Evolutionary conservation across 2,113 vertebrate species (phyloP).

Genomic region (Barnardius zonarius): DNA sequence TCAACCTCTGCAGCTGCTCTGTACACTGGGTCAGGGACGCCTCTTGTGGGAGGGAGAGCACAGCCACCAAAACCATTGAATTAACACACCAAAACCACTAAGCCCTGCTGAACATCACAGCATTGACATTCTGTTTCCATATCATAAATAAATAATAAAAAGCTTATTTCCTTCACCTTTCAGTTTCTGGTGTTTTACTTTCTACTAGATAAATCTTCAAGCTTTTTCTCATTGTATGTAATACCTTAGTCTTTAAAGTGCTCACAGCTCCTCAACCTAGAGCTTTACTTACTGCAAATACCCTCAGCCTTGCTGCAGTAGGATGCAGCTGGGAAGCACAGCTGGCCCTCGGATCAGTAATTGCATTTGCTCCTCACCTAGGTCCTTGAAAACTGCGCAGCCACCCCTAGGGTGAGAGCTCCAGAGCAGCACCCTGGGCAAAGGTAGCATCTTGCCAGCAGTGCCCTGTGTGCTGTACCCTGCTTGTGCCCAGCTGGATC

Average conservation of each 20-base stretch:
- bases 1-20: not conserved
- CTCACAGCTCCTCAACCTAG: not conserved
- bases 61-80: not conserved
- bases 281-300: not conserved
- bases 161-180: not conserved
- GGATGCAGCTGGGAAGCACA: not conserved
- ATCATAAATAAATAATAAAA: not conserved
- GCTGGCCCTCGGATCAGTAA: not conserved
- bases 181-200: not conserved
- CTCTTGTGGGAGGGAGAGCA: not conserved
- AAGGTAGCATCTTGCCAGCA: not conserved
- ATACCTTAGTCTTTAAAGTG: not conserved
- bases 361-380: not conserved
- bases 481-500: accelerated
- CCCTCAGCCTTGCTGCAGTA: not conserved
- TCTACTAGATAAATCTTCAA: not conserved
- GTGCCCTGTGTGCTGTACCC: accelerated
- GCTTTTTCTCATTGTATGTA: not conserved
- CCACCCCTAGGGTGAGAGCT: accelerated
- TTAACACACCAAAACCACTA: not conserved
- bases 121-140: not conserved
- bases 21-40: accelerated
- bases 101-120: not conserved
- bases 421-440: accelerated
- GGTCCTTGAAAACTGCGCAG: not conserved